Conservation (phyloP, 2,888 invertebrate genomes). For the Stomorhina lunata region DNA sequence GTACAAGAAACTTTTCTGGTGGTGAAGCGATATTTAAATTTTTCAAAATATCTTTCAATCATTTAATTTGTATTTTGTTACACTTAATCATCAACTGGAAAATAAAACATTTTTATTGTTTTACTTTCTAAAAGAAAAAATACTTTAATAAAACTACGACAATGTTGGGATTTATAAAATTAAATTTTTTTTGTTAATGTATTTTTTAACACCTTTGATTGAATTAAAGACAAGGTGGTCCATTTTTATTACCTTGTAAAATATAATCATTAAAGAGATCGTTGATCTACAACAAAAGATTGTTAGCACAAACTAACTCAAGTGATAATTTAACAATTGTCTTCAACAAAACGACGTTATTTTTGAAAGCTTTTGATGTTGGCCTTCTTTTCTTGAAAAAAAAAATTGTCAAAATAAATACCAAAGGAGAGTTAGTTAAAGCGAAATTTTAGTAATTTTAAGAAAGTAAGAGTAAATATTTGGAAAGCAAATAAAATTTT, state of each 20-base stretch:
- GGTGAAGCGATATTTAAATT: neutral
- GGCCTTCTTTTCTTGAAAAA: no score
- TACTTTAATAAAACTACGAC: no score
- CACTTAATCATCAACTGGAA: neutral
- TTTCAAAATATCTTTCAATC: no score
- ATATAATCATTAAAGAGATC: constrained; percentile 8
- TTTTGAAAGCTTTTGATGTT: constrained; percentile 15
- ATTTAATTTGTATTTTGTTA: neutral
- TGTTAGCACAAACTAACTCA: no score
- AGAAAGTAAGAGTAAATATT: neutral
- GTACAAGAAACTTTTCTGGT: no score
- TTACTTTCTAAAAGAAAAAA: no score
- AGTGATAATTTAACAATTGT: no score
- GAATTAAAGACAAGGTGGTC: neutral
- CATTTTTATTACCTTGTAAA: constrained; percentile 10
- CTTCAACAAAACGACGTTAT: no score
- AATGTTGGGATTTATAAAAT: no score
- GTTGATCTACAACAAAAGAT: neutral
- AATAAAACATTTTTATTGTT: neutral
- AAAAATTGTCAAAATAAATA: constrained; percentile 46
- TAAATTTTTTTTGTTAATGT: neutral
- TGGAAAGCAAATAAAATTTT: no score
- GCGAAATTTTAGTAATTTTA: neutral
- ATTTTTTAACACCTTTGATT: neutral
- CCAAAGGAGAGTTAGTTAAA: neutral